A percentile compares a stretch with the other conserved stretches of the same genome.
Evolutionary conservation across 2,797 vertebrate species (phyloP).

Genomic region (Serranus cabrilla): DNA sequence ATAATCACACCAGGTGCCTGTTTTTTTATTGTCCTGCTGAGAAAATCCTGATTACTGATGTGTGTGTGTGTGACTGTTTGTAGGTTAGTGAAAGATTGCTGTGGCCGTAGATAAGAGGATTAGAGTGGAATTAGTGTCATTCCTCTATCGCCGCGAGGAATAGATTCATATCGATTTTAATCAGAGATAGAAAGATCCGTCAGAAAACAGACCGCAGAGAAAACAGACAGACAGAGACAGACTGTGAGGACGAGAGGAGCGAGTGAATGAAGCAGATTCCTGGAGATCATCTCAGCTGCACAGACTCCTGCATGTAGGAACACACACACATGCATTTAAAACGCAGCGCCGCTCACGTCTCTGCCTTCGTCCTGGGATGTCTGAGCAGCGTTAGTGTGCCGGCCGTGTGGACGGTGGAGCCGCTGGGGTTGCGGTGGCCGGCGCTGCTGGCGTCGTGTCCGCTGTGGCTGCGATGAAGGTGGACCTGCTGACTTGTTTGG

Average conservation of each 20-base stretch:
- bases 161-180: conserved; percentile 88
- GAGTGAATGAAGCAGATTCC: conserved; percentile 14
- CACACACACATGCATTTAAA: background rate
- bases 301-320: background rate
- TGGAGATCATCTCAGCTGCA: conserved; percentile 14
- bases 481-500: conserved; percentile 82
- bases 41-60: conserved; percentile 81
- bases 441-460: conserved; percentile 43
- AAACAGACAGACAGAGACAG: conserved; percentile 39
- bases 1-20: conserved; percentile 63
- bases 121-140: conserved; percentile 88
- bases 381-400: conserved; percentile 35
- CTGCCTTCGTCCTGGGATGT: conserved; percentile 37
- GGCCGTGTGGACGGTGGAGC: background rate
- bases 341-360: background rate
- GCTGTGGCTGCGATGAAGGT: conserved; percentile 75
- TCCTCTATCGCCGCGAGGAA: conserved; percentile 82
- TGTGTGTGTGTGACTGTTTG: conserved; percentile 68
- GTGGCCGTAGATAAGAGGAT: conserved; percentile 87
- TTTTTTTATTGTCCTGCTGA: conserved; percentile 67
- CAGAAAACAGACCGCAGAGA: conserved; percentile 33
- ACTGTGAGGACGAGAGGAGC: conserved; percentile 1
- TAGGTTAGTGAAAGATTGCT: conserved; percentile 87
- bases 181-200: conserved; percentile 74
- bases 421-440: conserved; percentile 1